Base-by-base conservation (phyloP, 2,797 vertebrate species). In the Cirrhinus molitorella region DNA sequence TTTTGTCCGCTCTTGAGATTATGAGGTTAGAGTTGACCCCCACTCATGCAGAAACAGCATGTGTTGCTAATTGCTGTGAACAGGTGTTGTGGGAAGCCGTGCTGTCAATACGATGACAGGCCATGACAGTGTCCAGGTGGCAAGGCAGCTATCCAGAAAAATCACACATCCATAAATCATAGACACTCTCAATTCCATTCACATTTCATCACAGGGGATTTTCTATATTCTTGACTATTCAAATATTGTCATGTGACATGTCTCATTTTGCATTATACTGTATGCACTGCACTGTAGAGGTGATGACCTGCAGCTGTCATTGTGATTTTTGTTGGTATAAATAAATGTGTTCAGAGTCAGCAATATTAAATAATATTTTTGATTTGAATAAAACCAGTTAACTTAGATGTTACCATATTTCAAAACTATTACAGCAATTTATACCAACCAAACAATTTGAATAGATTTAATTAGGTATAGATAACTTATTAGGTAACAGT, bases 61-160 rank as follows among this genome's bases (percentile, higher is more conserved):
- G 37, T 77, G 77, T 37, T 79, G 12, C 43, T 80, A 76, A 84
- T 77, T 49, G 80, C 63, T 87, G 23, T 71, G 81, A 87, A 79
- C 85, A 88, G 83, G 73, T 83, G 86, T 84, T 79, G 23, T 72
- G 82, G 71, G 34, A 80, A 76, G 51, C 68, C 55, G 47, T 57
- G 63, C 47, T 67, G 55, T 70, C 57, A 51, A 47, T 45, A 37
- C 31, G n/a, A 53, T 85, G 82, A 87, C 84, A 87, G 66, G 53
- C 16, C 57, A 77, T 76, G 85, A 76, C 79, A 83, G 68, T 40
- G 13, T 66, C 73, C 82, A 84, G 82, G 75, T 81, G 66, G 68
- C 63, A 71, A 47, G 28, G 79, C 75, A 10, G 57, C 21, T n/a
- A 51, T 59, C 53, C 13, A 55, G 57, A 71, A 55, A 59, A 84